Evolutionary conservation across 2,113 vertebrate genomes (phyloP).

Genomic region (Corythornis vintsioides): DNA sequence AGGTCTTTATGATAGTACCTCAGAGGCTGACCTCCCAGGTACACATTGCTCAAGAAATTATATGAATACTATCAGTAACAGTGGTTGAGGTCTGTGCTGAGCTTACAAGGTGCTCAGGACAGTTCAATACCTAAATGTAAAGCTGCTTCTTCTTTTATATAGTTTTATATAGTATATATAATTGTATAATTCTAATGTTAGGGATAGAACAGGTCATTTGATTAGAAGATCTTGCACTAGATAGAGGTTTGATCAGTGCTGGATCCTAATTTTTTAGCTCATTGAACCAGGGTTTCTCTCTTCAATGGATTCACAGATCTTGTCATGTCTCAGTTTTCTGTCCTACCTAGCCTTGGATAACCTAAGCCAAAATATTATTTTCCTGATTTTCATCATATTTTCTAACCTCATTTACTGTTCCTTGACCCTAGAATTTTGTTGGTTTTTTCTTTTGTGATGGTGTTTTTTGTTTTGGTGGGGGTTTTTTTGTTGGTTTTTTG

Average conservation of each 20-base stretch:
- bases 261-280: background rate
- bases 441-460: too few species aligned
- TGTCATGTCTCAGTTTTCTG: background rate
- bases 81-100: background rate
- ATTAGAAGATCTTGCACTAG: background rate
- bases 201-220: background rate
- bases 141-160: background rate
- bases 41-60: background rate
- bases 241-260: background rate
- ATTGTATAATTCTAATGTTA: background rate
- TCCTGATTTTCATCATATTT: background rate
- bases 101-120: background rate
- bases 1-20: background rate
- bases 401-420: background rate
- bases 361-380: background rate
- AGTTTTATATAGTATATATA: background rate
- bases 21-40: background rate
- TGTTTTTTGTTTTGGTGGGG: too few species aligned
- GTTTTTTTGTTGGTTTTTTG: too few species aligned
- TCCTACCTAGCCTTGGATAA: background rate
- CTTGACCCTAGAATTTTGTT: background rate
- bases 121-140: background rate
- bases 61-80: background rate
- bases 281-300: background rate
- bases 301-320: background rate